phyloP scores from a whole-genome alignment of 2,797 vertebrate species.

The Ceryle rudis region DNA sequence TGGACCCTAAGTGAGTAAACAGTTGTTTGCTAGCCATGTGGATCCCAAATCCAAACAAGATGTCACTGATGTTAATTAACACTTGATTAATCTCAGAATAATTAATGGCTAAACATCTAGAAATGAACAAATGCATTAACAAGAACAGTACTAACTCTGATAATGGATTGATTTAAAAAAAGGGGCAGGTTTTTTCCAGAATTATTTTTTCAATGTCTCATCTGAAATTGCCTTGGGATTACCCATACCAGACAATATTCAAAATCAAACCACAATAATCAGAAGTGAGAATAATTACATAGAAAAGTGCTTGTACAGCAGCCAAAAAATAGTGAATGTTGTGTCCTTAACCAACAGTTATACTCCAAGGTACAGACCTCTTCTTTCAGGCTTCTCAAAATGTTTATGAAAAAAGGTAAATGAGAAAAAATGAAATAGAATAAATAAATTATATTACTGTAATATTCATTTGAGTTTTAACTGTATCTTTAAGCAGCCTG shows the following conservation, averaged over 20 bases:
- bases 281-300: not conserved
- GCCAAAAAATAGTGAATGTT: not conserved
- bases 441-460: not conserved
- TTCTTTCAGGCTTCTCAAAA: not conserved
- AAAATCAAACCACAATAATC: conserved; percentile 14
- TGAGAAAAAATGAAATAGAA: not conserved
- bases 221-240: not conserved
- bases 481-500: not conserved
- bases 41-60: not conserved
- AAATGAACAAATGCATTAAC: conserved; percentile 23
- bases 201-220: not conserved
- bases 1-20: not conserved
- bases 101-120: conserved; percentile 17
- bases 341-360: not conserved
- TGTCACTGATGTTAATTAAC: conserved; percentile 18
- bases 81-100: conserved; percentile 29
- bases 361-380: not conserved
- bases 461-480: not conserved
- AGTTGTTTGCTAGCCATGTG: not conserved
- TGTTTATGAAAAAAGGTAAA: not conserved
- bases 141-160: not conserved
- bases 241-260: not conserved
- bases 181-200: not conserved
- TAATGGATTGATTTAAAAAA: conserved; percentile 17
- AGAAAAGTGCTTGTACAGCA: not conserved